Evolutionary conservation across 2,113 vertebrate genomes (phyloP).

Genomic region (Perca fluviatilis): DNA sequence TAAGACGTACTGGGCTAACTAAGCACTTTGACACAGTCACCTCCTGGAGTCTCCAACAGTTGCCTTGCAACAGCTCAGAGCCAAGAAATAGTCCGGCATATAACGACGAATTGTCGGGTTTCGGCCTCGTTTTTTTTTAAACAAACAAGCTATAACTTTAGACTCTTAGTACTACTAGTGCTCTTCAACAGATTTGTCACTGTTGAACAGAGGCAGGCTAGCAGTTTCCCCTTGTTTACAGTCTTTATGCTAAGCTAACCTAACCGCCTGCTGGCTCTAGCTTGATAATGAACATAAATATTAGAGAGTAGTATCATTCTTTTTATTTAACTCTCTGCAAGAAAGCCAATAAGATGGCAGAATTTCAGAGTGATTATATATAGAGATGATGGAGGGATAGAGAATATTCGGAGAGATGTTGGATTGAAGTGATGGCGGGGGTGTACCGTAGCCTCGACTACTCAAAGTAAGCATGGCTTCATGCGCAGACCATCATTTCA

Average conservation of each 20-base stretch:
- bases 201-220: neutral
- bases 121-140: neutral
- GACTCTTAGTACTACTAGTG: too few relatives aligned
- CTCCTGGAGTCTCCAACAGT: neutral
- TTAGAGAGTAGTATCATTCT: neutral
- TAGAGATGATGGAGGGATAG: neutral
- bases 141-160: neutral
- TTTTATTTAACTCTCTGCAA: neutral
- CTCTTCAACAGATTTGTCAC: neutral
- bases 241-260: slow-evolving; percentile 1
- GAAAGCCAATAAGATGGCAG: neutral
- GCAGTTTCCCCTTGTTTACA: neutral
- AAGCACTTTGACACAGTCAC: neutral
- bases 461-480: slow-evolving; percentile 73
- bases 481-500: slow-evolving; percentile 70
- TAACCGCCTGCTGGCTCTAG: neutral
- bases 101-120: neutral
- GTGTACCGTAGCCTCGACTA: slow-evolving; percentile 53
- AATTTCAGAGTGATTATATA: slow-evolving; percentile 4
- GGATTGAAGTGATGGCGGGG: slow-evolving; percentile 35
- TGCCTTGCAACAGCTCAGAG: neutral
- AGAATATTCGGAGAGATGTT: slow-evolving; percentile 18
- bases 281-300: neutral
- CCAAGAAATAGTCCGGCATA: neutral
- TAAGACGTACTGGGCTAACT: neutral